Base-by-base conservation (phyloP, 1,140 invertebrate genomes). In the Brachionus manjavacas region DNA sequence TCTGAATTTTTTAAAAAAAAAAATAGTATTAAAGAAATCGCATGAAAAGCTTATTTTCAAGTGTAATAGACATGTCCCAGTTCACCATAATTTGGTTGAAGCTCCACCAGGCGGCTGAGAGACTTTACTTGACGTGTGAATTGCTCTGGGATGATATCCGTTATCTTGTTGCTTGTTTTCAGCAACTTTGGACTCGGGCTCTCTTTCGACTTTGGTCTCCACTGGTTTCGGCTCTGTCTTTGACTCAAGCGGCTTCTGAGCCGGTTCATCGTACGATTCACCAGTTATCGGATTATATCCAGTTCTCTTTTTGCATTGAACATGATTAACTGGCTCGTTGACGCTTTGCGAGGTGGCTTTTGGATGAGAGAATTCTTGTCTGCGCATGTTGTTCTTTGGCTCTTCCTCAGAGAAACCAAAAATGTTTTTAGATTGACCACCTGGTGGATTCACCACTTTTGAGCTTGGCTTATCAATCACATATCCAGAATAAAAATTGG, bases 271-370 rank as follows among this genome's bases (percentile, higher is more conserved):
- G 20, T 81, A 81, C 4, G 49, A 25, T 8, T 39, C 6, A 41
- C 79, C 79, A 25, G 79, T 81, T 39, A 81, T 81, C 12, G 79
- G 79, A 68, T 81, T 81, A 81, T 41, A 68, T 0, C 79, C 79
- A 81, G 31, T 64, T 60, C 52, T 43, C 52, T 81, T 81, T 41
- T 64, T 81, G 6, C 12, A 35, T 8, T 81, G 49, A 16, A 28
- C 49, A 16, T 81, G 60, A 41, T 39, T 81, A 1, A 14, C 11
- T 4, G 64, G 16, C 8, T 60, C 52, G 64, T 16, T 64, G 25
- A 64, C n/a, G n/a, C 23, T 35, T 20, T 23, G 25, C 20, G 78
- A 28, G 0, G 78, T 49, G 23, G 39, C n/a, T 81, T 55, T 81
- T 11, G 79, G 23, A 35, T 81, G 39, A 49, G n/a, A 25, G 25